Evolutionary conservation across 2,113 vertebrate genomes (phyloP), one percentile per base, ranked within the genome.

Genomic region (Columbina picui): DNA sequence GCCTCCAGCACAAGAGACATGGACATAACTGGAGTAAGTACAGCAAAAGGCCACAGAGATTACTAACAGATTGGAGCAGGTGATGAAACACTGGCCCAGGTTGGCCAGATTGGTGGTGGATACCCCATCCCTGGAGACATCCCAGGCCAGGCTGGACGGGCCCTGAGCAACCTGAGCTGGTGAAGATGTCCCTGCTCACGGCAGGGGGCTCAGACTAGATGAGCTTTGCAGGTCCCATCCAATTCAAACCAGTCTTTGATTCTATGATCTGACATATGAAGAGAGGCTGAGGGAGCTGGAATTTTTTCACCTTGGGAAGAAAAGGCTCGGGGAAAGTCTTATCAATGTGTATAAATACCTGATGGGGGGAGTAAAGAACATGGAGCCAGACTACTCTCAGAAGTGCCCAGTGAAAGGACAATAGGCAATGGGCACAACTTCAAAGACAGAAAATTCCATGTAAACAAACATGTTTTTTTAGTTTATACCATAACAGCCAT

Each of bases 11-110:
- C 9, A 41, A 43, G 12, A 60, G 18, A 36, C 30, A 38, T 2
- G 17, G 50, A 50, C 30, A 41, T 2, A 14, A 14, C 13, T 5
- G 6, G 19, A 38, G 25, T 0, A 3, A 49, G 14, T 4, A 6
- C 41, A 76, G 49, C 17, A 84, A 45, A 65, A 49, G 4, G 30
- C 7, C 60, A 39, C 19, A 29, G 23, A 83, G 20, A 65, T 29
- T 10, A 36, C 26, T 3, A 20, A 55, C 2, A 57, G 45, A n/a
- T 0, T 49, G 27, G 18, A 88, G 27, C 21, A 73, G 22, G 43
- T 43, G 43, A 43, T 43, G 43, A 43, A 18, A 43, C 43, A 17
- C 43, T 43, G 43, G 16, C 43, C 43, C 43, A 43, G 43, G 16
- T 43, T 43, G 43, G 16, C 43, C 43, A 43, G 43, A 43, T 16